Evolutionary conservation across 2,888 invertebrate genomes (phyloP), one percentile per base, ranked within the genome.

Genomic region (Diabrotica balteata): DNA sequence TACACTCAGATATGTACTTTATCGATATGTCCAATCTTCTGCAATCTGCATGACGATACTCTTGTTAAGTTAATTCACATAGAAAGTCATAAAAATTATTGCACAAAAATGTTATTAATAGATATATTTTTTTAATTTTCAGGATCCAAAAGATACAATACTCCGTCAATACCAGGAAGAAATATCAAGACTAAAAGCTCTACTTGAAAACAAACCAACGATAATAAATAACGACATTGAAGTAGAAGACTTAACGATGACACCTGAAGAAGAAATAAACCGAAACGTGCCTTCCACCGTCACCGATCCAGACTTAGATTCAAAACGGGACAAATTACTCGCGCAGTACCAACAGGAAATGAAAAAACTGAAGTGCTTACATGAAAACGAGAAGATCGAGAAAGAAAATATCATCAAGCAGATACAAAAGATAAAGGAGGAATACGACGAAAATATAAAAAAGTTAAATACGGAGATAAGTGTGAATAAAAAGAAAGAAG

Each of bases 81-180:
- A 17, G 17, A 17, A 17, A 17, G 17, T 17, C 17, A 17, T 17
- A 17, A 17, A 17, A 17, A 17, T 32, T 32, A 32, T 32, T 32
- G 32, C 5, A 32, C 4, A 32, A 32, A 32, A 32, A 32, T 32
- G 32, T 0, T 32, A 32, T 32, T 32, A 4, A 32, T 32, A 32
- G 32, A 32, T 32, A 10, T 11, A 4, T 54, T 32, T 11, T 44
- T 44, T 51, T 43, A 4, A 4, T 10, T 10, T 75, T 50, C 58
- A 82, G 81, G 95, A 96, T 81, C 95, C 95, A 0, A 95, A 96
- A 82, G 96, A 96, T 79, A 93, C 96, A 0, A 87, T 95, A 78
- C 83, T 96, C 8, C 84, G 93, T 8, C 90, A 95, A 79, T 96
- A 94, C 79, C 94, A 95, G 80, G 88, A 93, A 73, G 95, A 96